Percentiles rank a stretch among this genome's conserved stretches.
phyloP scores from a whole-genome alignment of 2,113 vertebrate species.

The Orycteropus afer region DNA sequence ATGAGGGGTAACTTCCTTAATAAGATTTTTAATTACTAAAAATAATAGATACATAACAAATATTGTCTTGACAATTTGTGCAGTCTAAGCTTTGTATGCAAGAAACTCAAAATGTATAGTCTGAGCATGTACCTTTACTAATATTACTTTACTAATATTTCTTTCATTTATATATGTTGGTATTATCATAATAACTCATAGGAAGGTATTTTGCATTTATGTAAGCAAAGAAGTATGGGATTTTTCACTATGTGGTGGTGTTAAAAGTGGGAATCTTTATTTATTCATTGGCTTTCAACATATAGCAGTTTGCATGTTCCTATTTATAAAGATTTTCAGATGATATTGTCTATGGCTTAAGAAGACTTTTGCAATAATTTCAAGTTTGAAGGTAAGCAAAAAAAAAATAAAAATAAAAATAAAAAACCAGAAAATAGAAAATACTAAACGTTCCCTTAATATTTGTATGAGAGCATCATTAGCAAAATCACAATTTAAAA shows the following conservation, averaged over 20 bases:
- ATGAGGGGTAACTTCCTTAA: background rate
- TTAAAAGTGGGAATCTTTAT: background rate
- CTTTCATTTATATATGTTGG: too few relatives aligned
- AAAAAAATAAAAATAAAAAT: background rate
- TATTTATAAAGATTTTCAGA: background rate
- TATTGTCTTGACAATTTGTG: background rate
- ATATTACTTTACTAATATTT: too few relatives aligned
- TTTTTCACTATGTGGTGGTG: background rate
- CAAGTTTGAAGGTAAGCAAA: background rate
- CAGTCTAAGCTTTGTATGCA: background rate
- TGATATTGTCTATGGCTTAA: background rate
- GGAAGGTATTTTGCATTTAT: too few relatives aligned
- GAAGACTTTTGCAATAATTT: background rate
- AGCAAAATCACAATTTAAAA: background rate
- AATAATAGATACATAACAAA: background rate
- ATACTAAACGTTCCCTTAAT: background rate
- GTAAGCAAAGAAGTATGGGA: too few relatives aligned
- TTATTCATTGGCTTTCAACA: background rate
- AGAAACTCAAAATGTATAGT: background rate
- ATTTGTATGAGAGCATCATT: background rate
- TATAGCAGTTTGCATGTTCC: background rate
- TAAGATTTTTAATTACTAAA: background rate
- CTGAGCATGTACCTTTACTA: background rate
- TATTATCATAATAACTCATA: too few relatives aligned
- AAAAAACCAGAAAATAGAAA: too few relatives aligned